A percentile compares a stretch with the other conserved stretches of the same genome.
Evolutionary conservation across 2,888 invertebrate species (phyloP).

Genomic region (Magallana nippona): DNA sequence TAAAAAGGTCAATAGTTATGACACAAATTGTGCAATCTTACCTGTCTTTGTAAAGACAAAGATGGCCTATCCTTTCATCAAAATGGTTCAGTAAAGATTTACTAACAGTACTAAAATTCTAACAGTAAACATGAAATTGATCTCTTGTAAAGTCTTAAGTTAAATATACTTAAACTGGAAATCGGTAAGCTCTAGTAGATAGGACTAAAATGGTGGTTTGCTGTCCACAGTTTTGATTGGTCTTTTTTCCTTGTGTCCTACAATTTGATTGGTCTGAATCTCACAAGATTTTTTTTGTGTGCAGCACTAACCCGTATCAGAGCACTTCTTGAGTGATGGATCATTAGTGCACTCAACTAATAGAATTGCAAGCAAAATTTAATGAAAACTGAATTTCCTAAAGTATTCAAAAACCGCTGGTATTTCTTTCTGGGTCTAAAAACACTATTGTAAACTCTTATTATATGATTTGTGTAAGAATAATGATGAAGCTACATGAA

Average conservation of each 20-base stretch:
- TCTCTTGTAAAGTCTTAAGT: not conserved
- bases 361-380: not conserved
- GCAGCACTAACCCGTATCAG: conserved; percentile 28
- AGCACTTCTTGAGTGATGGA: conserved; percentile 32
- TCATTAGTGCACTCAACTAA: conserved; percentile 30
- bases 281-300: conserved; percentile 24
- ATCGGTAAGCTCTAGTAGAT: too few species aligned
- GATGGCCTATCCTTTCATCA: not conserved
- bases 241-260: conserved; percentile 14
- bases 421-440: conserved; percentile 6
- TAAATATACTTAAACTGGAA: not conserved
- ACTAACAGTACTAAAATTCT: conserved; percentile 35
- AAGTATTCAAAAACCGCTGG: not conserved
- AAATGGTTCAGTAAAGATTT: not conserved
- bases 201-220: not conserved
- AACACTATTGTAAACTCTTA: not conserved
- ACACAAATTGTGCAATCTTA: too few species aligned
- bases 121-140: conserved; percentile 8
- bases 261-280: conserved; percentile 26
- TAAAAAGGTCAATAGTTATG: too few species aligned
- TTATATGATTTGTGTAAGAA: not conserved
- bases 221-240: conserved; percentile 21
- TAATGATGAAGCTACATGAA: not conserved
- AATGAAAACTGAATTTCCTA: not conserved
- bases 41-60: too few species aligned